Conservation (phyloP, 2,113 vertebrate genomes). For the Neodon shergylaensis region DNA sequence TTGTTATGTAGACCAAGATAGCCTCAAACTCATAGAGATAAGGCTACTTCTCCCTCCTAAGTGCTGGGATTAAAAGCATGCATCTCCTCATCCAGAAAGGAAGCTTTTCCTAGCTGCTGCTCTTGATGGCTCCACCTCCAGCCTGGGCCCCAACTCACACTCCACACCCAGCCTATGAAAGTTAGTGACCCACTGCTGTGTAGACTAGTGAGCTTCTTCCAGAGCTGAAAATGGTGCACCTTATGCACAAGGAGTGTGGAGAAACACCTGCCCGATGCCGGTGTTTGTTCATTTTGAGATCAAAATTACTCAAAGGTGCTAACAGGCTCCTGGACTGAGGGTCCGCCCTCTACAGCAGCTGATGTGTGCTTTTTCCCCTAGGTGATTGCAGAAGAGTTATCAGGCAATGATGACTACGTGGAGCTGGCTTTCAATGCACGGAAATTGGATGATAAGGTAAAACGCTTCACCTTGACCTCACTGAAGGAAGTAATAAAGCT, state of each 20-base stretch:
- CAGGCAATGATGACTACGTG: conserved; percentile 97
- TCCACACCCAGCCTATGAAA: not conserved
- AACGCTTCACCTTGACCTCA: conserved; percentile 79
- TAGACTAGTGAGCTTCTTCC: not conserved
- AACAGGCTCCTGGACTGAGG: not conserved
- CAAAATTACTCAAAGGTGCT: not conserved
- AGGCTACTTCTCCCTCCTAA: not conserved
- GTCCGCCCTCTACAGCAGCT: not conserved
- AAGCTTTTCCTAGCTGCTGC: not conserved
- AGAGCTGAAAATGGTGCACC: not conserved
- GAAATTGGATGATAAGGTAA: conserved; percentile 99
- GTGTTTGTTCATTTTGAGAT: not conserved
- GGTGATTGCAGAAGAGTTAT: conserved; percentile 97
- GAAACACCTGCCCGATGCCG: not conserved
- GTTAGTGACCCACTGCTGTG: not conserved
- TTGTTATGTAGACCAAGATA: not conserved
- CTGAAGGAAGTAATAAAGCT: conserved; percentile 73
- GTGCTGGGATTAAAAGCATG: not conserved
- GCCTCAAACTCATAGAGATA: not conserved
- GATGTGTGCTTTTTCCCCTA: conserved; percentile 78
- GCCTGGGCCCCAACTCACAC: no score
- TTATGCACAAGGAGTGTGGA: not conserved
- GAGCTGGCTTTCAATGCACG: conserved; percentile 97
- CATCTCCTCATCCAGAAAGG: not conserved
- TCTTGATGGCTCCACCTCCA: not conserved